Percentiles rank a stretch among this genome's conserved stretches.
Conservation (phyloP, 92 coral and sea anemone species). For the Epizoanthus rinbou region DNA sequence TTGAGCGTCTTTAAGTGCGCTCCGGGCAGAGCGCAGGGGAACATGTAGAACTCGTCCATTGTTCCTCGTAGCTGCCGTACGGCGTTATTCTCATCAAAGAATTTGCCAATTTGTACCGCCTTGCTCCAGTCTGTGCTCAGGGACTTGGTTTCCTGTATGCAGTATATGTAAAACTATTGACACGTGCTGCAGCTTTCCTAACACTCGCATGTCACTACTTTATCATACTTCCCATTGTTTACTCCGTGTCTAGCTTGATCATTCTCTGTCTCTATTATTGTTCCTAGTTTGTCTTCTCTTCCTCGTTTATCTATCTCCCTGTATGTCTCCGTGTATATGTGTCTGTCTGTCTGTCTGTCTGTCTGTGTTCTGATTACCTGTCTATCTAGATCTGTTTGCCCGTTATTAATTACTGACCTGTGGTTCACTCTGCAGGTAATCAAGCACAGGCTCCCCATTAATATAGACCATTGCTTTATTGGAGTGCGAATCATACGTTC, state of each 20-base stretch:
- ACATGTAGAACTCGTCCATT: conserved; percentile 87
- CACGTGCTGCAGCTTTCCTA: neutral
- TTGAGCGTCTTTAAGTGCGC: conserved; percentile 58
- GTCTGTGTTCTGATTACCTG: neutral
- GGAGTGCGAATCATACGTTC: conserved; percentile 74
- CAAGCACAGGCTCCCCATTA: conserved; percentile 73
- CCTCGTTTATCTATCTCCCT: too few relatives aligned
- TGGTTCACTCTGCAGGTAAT: conserved; percentile 69
- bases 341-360: too few relatives aligned
- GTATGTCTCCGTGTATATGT: too few relatives aligned
- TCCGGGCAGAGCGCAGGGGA: conserved; percentile 79
- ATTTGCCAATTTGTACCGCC: conserved; percentile 75
- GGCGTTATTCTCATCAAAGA: conserved; percentile 54
- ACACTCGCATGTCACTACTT: neutral
- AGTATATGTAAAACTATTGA: neutral
- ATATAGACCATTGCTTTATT: conserved; percentile 70
- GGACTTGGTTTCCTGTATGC: conserved; percentile 53
- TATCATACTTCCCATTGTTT: too few relatives aligned
- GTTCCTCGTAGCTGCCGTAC: conserved; percentile 76
- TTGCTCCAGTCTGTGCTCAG: conserved; percentile 83
- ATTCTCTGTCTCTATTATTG: too few relatives aligned
- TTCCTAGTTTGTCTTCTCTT: too few relatives aligned
- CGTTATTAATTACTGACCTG: conserved; percentile 34
- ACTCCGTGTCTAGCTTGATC: too few relatives aligned
- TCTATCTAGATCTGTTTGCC: neutral